Evolutionary conservation across 2,888 invertebrate genomes (phyloP).

Genomic region (Trissolcus japonicus): DNA sequence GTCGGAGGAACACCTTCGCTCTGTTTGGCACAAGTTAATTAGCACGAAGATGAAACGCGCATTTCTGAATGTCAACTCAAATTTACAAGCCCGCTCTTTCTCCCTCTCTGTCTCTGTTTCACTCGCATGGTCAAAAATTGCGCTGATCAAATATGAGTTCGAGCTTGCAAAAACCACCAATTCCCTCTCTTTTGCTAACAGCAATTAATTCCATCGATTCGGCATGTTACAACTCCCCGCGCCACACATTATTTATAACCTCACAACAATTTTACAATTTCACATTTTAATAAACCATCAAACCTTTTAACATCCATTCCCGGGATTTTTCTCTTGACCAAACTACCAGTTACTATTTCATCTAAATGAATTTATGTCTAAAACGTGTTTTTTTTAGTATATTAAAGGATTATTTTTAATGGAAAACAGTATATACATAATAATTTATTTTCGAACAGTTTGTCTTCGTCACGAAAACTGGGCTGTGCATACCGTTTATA

Average conservation of each 20-base stretch:
- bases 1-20: conserved; percentile 4
- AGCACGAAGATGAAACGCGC: background rate
- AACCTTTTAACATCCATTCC: no score
- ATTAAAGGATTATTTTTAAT: no score
- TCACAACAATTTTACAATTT: conserved; percentile 25
- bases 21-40: conserved; percentile 6
- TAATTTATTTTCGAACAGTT: no score
- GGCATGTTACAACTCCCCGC: background rate
- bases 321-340: conserved; percentile 11
- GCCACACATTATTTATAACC: background rate
- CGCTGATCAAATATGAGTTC: background rate
- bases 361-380: background rate
- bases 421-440: no score
- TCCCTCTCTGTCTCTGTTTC: no score
- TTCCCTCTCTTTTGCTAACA: background rate
- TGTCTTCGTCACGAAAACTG: no score
- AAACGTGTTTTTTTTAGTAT: no score
- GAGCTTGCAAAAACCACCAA: no score
- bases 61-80: background rate
- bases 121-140: background rate
- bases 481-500: no score
- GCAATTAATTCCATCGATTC: conserved; percentile 4
- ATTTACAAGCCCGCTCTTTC: background rate
- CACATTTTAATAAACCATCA: conserved; percentile 25
- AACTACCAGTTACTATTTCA: background rate